These are phyloP conservation scores for Psilopsiagon aymara DNA, from an alignment of 2,113 vertebrate genomes.

Conservation along the genomic window DNA sequence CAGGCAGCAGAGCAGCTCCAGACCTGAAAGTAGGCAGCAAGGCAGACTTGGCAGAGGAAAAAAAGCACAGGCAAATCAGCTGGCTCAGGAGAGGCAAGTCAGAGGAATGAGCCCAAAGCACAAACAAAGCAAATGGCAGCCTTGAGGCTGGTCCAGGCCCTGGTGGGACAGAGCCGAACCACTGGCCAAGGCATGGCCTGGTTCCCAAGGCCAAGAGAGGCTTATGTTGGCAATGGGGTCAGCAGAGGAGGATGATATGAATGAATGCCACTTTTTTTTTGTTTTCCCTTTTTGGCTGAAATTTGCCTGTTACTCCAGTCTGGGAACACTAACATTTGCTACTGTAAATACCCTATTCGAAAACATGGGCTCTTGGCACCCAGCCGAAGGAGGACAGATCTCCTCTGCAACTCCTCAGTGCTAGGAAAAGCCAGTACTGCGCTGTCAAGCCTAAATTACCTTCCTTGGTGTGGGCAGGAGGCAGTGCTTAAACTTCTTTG, in stretches of 20 bases:
- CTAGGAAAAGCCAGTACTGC: not conserved
- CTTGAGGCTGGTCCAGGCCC: not conserved
- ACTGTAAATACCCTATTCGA: not conserved
- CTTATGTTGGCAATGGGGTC: fast-evolving
- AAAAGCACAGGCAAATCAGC: not conserved
- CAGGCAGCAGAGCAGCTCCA: conserved; percentile 21
- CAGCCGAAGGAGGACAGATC: not conserved
- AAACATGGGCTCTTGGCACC: not conserved
- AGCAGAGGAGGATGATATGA: not conserved
- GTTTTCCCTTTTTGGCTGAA: not conserved
- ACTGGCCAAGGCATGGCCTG: not conserved
- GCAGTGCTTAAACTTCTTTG: not conserved
- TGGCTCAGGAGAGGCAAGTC: not conserved
- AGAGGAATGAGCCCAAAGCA: not conserved
- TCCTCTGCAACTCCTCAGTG: not conserved
- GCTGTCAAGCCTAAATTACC: not conserved
- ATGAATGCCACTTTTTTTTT: not conserved
- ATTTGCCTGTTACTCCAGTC: not conserved
- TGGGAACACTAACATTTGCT: not conserved
- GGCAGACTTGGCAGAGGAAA: conserved; percentile 35
- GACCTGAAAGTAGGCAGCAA: conserved; percentile 15
- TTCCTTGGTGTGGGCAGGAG: conserved; percentile 13
- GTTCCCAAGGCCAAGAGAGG: not conserved
- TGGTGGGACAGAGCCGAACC: not conserved
- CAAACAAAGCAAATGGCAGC: conserved; percentile 2